Evolutionary conservation across 2,888 invertebrate genomes (phyloP), one percentile per base, ranked within the genome.

Genomic region (Tipula helvola): DNA sequence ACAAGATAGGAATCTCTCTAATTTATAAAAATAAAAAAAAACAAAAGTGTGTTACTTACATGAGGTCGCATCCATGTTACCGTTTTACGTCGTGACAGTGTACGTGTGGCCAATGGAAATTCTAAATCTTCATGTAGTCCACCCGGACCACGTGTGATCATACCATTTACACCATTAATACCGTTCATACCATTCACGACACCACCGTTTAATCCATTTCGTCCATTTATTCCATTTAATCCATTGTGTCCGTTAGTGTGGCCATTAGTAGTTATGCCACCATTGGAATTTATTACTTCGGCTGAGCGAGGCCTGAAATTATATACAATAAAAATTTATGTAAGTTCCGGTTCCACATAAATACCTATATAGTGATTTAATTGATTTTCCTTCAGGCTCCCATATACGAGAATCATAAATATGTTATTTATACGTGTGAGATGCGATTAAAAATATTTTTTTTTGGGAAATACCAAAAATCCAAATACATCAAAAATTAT

Each of bases 11-110:
- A 28, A 36, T 18, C 42, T 42, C 42, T 42, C 7, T 42, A 57
- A 39, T 3, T 42, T 41, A 42, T 39, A 28, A 28, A 39, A 2
- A 39, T 13, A 41, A 41, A 2, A 1, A 39, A 39, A 39, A 39
- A 2, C 28, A 28, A 12, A 52, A 86, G 13, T n/a, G 36, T 28
- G n/a, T 44, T 85, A 87, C 88, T 88, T 88, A 89, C 89, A 86
- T 89, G 89, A 13, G 89, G 89, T 86, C 89, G 57, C 88, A 88
- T 88, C 89, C 89, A 89, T 47, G 87, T 87, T n/a, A 88, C 87
- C 83, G 87, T n/a, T 86, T 88, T 88, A 44, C 88, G 87, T 4
- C 88, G 87, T 85, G 88, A 86, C 86, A 89, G 86, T 71, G 88
- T 88, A 83, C 88, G 88, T 83, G 87, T 86, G 57, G 87, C 87